Percentiles rank a stretch among this genome's conserved stretches.
Evolutionary conservation across 2,797 vertebrate species (phyloP).

Genomic region (Erpetoichthys calabaricus): DNA sequence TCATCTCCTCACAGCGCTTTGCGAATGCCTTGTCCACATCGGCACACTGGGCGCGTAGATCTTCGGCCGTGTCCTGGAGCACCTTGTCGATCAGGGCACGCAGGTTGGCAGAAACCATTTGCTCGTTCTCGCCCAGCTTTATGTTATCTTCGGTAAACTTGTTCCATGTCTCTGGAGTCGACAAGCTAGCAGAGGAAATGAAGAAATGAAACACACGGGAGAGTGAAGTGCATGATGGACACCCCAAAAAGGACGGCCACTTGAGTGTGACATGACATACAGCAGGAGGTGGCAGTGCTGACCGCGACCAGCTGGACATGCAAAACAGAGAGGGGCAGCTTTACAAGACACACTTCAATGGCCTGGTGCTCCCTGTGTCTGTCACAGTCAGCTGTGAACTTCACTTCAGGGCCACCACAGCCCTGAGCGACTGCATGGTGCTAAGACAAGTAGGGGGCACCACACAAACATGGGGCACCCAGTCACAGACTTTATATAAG

Average conservation of each 20-base stretch:
- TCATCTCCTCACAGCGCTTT: slow-evolving; percentile 52
- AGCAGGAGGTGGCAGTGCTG: not conserved
- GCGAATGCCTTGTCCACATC: slow-evolving; percentile 51
- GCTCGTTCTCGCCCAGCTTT: slow-evolving; percentile 49
- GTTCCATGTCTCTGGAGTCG: slow-evolving; percentile 52
- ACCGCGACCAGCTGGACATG: too few species aligned
- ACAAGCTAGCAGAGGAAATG: slow-evolving; percentile 40
- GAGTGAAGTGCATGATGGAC: not conserved
- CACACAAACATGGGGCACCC: too few species aligned
- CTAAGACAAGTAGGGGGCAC: too few species aligned
- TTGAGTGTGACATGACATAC: not conserved
- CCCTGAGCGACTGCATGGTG: too few species aligned
- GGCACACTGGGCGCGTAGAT: slow-evolving; percentile 58
- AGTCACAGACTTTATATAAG: too few species aligned
- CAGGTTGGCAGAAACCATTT: slow-evolving; percentile 50
- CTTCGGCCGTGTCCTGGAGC: slow-evolving; percentile 57
- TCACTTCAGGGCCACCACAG: too few species aligned
- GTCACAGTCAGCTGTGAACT: too few species aligned
- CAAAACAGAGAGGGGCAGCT: too few species aligned
- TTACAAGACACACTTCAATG: too few species aligned
- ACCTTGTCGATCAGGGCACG: slow-evolving; percentile 54
- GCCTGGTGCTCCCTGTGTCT: too few species aligned
- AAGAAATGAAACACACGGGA: not conserved
- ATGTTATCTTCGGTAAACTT: slow-evolving; percentile 65
- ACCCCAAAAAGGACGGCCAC: not conserved